Evolutionary conservation across 2,888 invertebrate species (phyloP), one percentile per base, ranked within the genome.

Genomic region (Liopterus haemorrhoidalis): DNA sequence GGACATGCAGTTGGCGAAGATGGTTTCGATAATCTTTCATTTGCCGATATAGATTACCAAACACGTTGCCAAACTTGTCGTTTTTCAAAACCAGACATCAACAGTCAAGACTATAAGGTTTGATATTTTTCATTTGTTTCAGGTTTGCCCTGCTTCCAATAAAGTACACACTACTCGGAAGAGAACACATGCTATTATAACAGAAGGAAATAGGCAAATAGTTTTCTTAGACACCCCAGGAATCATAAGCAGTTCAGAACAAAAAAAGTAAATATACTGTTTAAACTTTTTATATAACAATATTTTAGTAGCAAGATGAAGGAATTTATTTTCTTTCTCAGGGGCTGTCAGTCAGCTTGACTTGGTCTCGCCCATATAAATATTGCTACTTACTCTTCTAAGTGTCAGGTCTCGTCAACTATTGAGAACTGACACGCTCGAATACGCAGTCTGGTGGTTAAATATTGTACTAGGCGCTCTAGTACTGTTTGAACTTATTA

Each of bases 201-300:
- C 79, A 27, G 71, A 81, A 50, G 79, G 76, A n/a, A 73, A 85
- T 48, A 83, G 86, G 1, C 97, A 97, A 69, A 75, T 97, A 25
- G 78, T 94, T 22, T 88, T 96, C 61, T 71, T 92, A 19, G 97
- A 97, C 62, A 95, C 95, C 3, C 97, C 97, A 2, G 97, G 97
- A 18, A 68, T 95, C 22, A 82, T 93, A 0, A 78, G 80, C 15
- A 67, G 71, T 28, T 70, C 70, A 24, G 87, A 92, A 63, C 68
- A 74, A 49, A 78, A 78, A 60, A 82, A 73, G 85, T 85, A 68
- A 66, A 66, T 63, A 30, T 25, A 22, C 25, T 36, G 9, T 35
- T 30, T 19, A 22, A 27, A 33, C 4, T 14, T 27, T 24, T 27
- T 45, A 37, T 45, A 12, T 27, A 15, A n/a, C n/a, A n/a, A n/a